Conservation (phyloP, 2,888 invertebrate species). For the Leucophenga maculata region DNA sequence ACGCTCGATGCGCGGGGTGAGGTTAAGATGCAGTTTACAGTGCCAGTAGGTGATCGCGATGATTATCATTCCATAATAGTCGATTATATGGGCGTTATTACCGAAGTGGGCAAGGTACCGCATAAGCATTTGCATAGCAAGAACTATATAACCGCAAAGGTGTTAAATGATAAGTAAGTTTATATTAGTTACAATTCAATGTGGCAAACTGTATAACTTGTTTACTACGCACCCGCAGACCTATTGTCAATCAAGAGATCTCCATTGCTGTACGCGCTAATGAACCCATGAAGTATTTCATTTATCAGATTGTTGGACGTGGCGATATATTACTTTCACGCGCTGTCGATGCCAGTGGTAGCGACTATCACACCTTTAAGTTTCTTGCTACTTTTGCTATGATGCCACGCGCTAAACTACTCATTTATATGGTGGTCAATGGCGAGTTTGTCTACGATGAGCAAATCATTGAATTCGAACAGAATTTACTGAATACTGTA, state of each 20-base stretch:
- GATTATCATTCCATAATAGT: slow-evolving; percentile 70
- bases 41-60: slow-evolving; percentile 65
- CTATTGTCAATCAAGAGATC: slow-evolving; percentile 81
- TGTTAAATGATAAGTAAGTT: slow-evolving; percentile 74
- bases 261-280: slow-evolving; percentile 85
- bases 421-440: slow-evolving; percentile 84
- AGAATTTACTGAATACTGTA: slow-evolving; percentile 85
- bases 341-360: slow-evolving; percentile 77
- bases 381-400: slow-evolving; percentile 84
- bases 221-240: slow-evolving; percentile 64
- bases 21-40: slow-evolving; percentile 69
- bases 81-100: slow-evolving; percentile 82
- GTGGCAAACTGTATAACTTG: not conserved
- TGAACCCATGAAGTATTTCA: slow-evolving; percentile 82
- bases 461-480: slow-evolving; percentile 85
- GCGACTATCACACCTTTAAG: slow-evolving; percentile 65
- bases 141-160: slow-evolving; percentile 71
- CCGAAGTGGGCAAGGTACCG: slow-evolving; percentile 68
- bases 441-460: slow-evolving; percentile 91
- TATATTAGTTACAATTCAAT: not conserved
- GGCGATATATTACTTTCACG: slow-evolving; percentile 88
- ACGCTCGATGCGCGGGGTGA: slow-evolving; percentile 64
- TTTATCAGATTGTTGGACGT: slow-evolving; percentile 86
- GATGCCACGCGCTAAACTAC: slow-evolving; percentile 88
- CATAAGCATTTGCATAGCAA: slow-evolving; percentile 65